A percentile compares a stretch with the other conserved stretches of the same genome.
Conservation (phyloP, 1,140 invertebrate species). For the Drosophila rhopaloa region DNA sequence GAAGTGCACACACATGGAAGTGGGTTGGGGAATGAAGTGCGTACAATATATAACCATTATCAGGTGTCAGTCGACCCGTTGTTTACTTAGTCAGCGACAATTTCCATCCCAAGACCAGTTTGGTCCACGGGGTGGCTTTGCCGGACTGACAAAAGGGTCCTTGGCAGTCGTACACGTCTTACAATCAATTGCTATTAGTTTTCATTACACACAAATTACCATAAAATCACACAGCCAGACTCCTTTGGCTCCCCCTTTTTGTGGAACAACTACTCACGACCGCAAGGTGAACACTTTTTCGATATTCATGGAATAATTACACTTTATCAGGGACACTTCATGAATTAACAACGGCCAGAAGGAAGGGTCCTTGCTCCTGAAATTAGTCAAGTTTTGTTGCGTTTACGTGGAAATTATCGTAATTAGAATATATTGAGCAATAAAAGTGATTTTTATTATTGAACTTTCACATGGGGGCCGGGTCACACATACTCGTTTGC, state of each 20-base stretch:
- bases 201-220: slow-evolving; percentile 80
- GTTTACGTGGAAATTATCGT: slow-evolving; percentile 76
- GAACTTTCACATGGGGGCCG: slow-evolving; percentile 33
- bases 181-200: slow-evolving; percentile 82
- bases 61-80: slow-evolving; percentile 58
- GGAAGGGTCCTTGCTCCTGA: slow-evolving; percentile 12
- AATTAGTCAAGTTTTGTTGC: slow-evolving; percentile 81
- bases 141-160: slow-evolving; percentile 42
- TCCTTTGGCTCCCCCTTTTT: background rate
- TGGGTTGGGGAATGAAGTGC: slow-evolving; percentile 21
- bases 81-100: slow-evolving; percentile 62
- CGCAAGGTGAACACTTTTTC: slow-evolving; percentile 66
- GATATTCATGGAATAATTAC: slow-evolving; percentile 83
- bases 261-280: slow-evolving; percentile 30
- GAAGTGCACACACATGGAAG: background rate
- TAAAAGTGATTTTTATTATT: slow-evolving; percentile 83
- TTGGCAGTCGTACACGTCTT: slow-evolving; percentile 68
- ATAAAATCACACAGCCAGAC: slow-evolving; percentile 74
- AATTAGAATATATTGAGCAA: slow-evolving; percentile 83
- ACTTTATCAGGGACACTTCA: slow-evolving; percentile 75
- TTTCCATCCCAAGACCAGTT: slow-evolving; percentile 46
- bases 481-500: slow-evolving; percentile 25
- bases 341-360: slow-evolving; percentile 63
- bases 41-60: slow-evolving; percentile 66
- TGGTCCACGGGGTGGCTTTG: background rate